phyloP scores from a whole-genome alignment of 2,113 vertebrate genomes.

The Polypterus senegalus region DNA sequence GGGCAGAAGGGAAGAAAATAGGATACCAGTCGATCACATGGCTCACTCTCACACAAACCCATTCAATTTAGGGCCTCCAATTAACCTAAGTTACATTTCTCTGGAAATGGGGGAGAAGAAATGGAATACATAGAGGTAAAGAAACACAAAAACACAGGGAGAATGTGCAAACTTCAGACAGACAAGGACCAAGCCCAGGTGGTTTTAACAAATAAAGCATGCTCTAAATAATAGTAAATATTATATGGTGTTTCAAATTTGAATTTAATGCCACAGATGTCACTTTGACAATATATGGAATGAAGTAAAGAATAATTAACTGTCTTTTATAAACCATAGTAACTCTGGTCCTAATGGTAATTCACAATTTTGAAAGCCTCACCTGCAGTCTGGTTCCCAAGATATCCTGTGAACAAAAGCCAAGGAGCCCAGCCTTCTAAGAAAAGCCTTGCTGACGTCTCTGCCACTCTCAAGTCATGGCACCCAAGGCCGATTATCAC shows the following conservation, averaged over 20 bases:
- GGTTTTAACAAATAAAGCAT: no score
- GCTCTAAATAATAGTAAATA: no score
- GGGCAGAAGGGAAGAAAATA: no score
- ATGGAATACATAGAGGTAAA: no score
- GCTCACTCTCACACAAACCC: no score
- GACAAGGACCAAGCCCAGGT: no score
- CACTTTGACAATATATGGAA: background rate
- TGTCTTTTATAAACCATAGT: background rate
- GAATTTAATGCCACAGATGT: background rate
- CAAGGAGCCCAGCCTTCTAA: conserved; percentile 26
- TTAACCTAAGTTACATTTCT: no score
- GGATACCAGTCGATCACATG: no score
- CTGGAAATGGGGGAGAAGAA: no score
- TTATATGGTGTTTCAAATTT: background rate
- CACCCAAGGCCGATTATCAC: conserved; percentile 29
- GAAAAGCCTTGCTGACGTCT: conserved; percentile 25
- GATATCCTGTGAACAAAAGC: conserved; percentile 29
- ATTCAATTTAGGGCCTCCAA: no score
- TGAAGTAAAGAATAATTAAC: background rate
- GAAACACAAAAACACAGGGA: no score
- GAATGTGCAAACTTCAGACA: no score
- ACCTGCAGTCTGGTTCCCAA: conserved; percentile 29
- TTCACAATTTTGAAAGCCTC: background rate
- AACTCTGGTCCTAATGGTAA: background rate
- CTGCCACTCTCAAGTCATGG: conserved; percentile 28